phyloP scores from a whole-genome alignment of 2,113 vertebrate genomes.

The Calidris pygmaea region DNA sequence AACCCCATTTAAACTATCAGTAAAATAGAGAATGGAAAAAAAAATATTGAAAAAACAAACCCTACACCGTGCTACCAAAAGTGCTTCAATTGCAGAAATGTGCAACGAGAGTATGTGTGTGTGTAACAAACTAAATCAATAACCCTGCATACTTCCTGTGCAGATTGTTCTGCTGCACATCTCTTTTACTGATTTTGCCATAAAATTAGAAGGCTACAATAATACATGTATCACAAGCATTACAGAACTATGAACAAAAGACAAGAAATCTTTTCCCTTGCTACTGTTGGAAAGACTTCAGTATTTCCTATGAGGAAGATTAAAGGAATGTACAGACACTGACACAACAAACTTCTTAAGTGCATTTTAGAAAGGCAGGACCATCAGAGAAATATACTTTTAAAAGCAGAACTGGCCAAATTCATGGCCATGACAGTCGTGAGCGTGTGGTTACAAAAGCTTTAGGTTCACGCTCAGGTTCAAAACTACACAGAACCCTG shows the following conservation, averaged over 20 bases:
- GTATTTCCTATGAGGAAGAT: not conserved
- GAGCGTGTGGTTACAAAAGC: not conserved
- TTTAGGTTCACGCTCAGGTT: not conserved
- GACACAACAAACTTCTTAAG: not conserved
- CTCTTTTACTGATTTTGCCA: not conserved
- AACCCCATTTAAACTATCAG: not conserved
- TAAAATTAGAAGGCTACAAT: not conserved
- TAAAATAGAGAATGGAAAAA: not conserved
- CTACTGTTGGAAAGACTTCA: not conserved
- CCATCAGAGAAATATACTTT: fast-evolving
- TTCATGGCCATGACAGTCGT: fast-evolving
- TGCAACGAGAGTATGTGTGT: not conserved
- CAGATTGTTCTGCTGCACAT: not conserved
- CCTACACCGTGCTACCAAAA: not conserved
- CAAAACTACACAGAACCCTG: not conserved
- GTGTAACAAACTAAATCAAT: not conserved
- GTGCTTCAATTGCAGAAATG: not conserved
- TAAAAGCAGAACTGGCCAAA: not conserved
- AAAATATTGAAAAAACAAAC: fast-evolving
- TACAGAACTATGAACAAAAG: not conserved
- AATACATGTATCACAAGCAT: not conserved
- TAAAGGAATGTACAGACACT: not conserved
- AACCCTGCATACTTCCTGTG: not conserved
- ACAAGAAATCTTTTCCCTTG: not conserved
- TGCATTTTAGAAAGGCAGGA: not conserved